These are phyloP conservation scores for Netelia melanura DNA, from an alignment of 2,888 invertebrate genomes.

Conservation along the genomic window DNA sequence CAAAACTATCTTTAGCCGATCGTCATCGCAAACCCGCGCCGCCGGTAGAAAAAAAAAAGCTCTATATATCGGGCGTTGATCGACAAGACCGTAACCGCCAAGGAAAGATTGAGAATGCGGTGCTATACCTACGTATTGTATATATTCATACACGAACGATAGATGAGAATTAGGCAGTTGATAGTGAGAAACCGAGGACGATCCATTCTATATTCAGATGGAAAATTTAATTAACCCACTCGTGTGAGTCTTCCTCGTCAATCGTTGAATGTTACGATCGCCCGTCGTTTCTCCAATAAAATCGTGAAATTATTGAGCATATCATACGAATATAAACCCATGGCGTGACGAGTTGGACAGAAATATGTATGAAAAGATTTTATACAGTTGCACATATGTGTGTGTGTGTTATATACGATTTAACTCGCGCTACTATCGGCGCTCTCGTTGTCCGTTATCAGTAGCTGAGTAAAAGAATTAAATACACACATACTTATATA, in stretches of 20 bases:
- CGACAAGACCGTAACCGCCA: slow-evolving; percentile 7
- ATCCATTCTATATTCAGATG: slow-evolving; percentile 56
- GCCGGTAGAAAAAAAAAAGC: not conserved
- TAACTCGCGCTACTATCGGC: slow-evolving; percentile 34
- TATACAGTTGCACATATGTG: slow-evolving; percentile 2
- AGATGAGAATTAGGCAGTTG: slow-evolving; percentile 23
- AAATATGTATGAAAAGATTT: slow-evolving; percentile 35
- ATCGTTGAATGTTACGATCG: slow-evolving; percentile 55
- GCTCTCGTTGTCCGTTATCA: slow-evolving; percentile 34
- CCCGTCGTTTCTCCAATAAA: slow-evolving; percentile 62
- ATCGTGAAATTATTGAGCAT: slow-evolving; percentile 62
- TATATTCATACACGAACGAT: not conserved
- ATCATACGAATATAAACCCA: slow-evolving; percentile 58
- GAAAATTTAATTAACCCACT: slow-evolving; percentile 64
- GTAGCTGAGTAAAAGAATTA: slow-evolving; percentile 26
- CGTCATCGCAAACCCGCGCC: not conserved
- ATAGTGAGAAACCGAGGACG: slow-evolving; percentile 27
- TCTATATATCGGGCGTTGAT: not conserved
- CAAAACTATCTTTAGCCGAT: not conserved
- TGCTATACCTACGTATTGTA: not conserved
- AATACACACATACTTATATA: slow-evolving; percentile 24
- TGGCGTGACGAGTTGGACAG: slow-evolving; percentile 40
- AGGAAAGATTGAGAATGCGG: slow-evolving; percentile 10
- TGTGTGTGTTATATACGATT: slow-evolving; percentile 15
- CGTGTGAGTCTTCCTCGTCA: slow-evolving; percentile 56